Evolutionary conservation across 2,888 invertebrate species (phyloP).

Genomic region (Calliphora vomitoria): DNA sequence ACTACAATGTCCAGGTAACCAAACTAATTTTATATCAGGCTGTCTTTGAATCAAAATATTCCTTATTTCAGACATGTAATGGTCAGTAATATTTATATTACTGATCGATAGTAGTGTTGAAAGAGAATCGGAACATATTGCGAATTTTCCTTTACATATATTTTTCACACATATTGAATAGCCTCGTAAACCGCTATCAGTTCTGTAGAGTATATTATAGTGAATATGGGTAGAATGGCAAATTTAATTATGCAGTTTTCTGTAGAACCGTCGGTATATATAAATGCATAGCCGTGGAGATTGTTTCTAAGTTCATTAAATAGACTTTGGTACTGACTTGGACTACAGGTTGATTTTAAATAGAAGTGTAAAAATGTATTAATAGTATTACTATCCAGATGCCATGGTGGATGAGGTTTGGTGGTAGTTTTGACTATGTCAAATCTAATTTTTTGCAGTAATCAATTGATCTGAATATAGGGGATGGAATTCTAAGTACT

Average conservation of each 20-base stretch:
- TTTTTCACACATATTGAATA: not conserved
- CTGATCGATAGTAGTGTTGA: not conserved
- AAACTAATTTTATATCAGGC: not conserved
- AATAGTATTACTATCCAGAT: not conserved
- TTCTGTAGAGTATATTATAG: slow-evolving; percentile 10
- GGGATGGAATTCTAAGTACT: not conserved
- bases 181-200: slow-evolving; percentile 13
- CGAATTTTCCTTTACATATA: not conserved
- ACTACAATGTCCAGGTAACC: slow-evolving; percentile 2
- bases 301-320: slow-evolving; percentile 17
- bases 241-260: not conserved
- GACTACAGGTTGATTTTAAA: not conserved
- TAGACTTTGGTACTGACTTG: not conserved
- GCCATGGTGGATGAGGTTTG: not conserved
- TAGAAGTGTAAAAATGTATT: not conserved
- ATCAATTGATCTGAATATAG: not conserved
- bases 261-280: slow-evolving; percentile 1
- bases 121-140: slow-evolving; percentile 17
- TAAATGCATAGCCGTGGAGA: not conserved
- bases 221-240: slow-evolving; percentile 1
- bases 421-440: not conserved
- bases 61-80: slow-evolving; percentile 8
- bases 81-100: not conserved
- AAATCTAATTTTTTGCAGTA: slow-evolving; percentile 7
- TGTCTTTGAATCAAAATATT: not conserved